Evolutionary conservation across 1,140 invertebrate genomes (phyloP).

Genomic region (Andricus grossulariae): DNA sequence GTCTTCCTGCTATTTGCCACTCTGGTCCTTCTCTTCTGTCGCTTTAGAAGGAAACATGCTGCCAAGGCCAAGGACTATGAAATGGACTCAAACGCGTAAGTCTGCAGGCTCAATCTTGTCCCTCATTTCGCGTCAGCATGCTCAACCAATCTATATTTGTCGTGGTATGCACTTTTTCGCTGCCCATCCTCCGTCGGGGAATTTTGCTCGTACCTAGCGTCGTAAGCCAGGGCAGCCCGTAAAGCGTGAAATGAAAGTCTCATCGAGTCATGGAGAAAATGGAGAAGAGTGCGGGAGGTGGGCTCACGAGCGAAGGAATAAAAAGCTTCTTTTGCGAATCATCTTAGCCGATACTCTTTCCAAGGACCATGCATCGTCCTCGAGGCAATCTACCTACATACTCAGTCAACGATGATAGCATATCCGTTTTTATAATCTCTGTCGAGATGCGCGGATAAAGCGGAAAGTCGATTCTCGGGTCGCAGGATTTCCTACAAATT

Average conservation of each 20-base stretch:
- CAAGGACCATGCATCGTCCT: conserved; percentile 51
- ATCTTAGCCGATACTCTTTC: conserved; percentile 51
- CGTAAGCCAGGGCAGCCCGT: conserved; percentile 54
- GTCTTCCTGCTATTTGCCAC: conserved; percentile 87
- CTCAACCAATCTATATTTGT: conserved; percentile 30
- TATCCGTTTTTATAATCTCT: conserved; percentile 44
- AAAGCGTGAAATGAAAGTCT: conserved; percentile 66
- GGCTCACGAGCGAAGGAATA: conserved; percentile 15
- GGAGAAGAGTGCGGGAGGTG: conserved; percentile 17
- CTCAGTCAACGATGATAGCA: conserved; percentile 47
- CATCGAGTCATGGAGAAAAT: conserved; percentile 45
- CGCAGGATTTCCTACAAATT: conserved; percentile 18
- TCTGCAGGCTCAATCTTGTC: conserved; percentile 46
- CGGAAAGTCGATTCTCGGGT: conserved; percentile 47
- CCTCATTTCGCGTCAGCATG: conserved; percentile 18
- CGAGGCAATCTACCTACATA: conserved; percentile 48
- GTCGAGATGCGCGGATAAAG: conserved; percentile 46
- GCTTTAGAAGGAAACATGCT: conserved; percentile 87
- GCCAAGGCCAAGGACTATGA: conserved; percentile 94
- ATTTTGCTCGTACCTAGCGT: conserved; percentile 32
- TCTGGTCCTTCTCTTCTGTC: conserved; percentile 89
- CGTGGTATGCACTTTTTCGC: conserved; percentile 38
- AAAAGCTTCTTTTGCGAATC: conserved; percentile 45
- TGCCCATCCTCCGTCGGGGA: conserved; percentile 24
- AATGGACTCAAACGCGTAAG: conserved; percentile 86